Percentiles rank a stretch among this genome's conserved stretches.
These are phyloP conservation scores for Epistrophella euchroma DNA, from an alignment of 2,888 invertebrate genomes.

Conservation along the genomic window DNA sequence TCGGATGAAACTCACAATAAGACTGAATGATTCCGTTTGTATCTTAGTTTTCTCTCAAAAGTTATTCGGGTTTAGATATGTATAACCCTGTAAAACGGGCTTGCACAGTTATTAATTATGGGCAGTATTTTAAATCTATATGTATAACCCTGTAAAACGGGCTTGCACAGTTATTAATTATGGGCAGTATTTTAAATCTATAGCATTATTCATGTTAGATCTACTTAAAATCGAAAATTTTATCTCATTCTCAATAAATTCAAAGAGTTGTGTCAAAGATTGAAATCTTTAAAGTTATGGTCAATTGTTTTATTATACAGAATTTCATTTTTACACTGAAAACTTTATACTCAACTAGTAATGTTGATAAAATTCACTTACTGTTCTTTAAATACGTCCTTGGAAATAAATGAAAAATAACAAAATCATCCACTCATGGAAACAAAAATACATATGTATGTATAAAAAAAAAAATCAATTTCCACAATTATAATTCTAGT, in stretches of 20 bases:
- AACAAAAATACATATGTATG: neutral
- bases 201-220: no score
- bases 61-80: no score
- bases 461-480: conserved; percentile 26
- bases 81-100: no score
- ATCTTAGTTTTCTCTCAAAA: no score
- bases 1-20: no score
- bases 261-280: conserved; percentile 1
- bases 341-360: neutral
- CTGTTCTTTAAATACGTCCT: neutral
- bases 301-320: conserved; percentile 7
- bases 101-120: no score
- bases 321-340: neutral
- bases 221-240: no score
- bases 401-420: neutral
- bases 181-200: no score
- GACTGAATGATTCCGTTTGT: no score
- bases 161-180: no score
- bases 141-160: no score
- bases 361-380: conserved; percentile 1
- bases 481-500: conserved; percentile 66
- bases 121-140: no score
- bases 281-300: neutral
- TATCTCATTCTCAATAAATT: neutral
- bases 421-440: neutral